These are phyloP conservation scores for Pinctada fucata DNA, from an alignment of 2,888 invertebrate genomes.

Conservation along the genomic window DNA sequence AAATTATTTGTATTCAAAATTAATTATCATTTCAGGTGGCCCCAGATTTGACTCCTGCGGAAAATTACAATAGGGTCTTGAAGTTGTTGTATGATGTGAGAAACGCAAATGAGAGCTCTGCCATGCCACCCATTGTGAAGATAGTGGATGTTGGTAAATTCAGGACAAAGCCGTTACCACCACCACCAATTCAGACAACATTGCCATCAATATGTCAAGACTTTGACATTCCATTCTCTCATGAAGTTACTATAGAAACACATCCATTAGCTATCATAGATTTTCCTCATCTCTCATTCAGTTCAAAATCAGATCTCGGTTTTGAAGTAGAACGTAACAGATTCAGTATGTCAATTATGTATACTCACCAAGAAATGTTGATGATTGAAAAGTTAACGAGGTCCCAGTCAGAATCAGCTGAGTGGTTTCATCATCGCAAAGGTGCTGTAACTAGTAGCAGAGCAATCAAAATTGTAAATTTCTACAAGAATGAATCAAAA, in stretches of 20 bases:
- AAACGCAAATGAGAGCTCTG: slow-evolving; percentile 13
- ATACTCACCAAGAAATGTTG: not conserved
- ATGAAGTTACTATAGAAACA: not conserved
- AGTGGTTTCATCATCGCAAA: slow-evolving; percentile 29
- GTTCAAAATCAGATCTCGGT: not conserved
- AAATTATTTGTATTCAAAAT: not conserved
- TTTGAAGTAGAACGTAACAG: slow-evolving; percentile 6
- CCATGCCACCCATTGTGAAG: slow-evolving; percentile 32
- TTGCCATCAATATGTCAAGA: not conserved
- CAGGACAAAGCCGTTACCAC: slow-evolving; percentile 3
- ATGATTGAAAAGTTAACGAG: slow-evolving; percentile 23
- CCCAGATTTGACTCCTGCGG: slow-evolving; percentile 13
- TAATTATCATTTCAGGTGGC: slow-evolving; percentile 5
- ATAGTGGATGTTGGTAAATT: slow-evolving; percentile 28
- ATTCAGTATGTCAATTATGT: slow-evolving; percentile 2
- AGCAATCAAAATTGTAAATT: not conserved
- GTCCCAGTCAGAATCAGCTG: slow-evolving; percentile 14
- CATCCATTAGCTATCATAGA: slow-evolving; percentile 18
- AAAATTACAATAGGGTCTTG: slow-evolving; percentile 26
- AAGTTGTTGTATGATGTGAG: slow-evolving; percentile 22
- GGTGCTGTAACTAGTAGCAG: slow-evolving; percentile 26
- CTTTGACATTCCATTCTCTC: slow-evolving; percentile 6
- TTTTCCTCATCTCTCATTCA: not conserved
- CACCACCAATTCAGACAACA: not conserved
- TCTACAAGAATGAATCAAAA: not conserved